Evolutionary conservation across 1,140 invertebrate genomes (phyloP).

Genomic region (Eufriesea mexicana): DNA sequence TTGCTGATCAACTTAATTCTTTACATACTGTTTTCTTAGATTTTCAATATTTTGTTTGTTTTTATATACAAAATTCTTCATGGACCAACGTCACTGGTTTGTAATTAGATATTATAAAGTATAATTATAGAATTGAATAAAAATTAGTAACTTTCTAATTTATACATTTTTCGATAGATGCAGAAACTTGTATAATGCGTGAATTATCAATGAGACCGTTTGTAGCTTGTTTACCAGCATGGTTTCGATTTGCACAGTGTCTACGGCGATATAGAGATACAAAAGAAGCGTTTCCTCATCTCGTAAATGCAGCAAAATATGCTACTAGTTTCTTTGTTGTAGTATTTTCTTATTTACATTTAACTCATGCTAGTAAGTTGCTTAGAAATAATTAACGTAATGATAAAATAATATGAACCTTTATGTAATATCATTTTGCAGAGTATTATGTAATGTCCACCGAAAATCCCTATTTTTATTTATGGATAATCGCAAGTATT

Average conservation of each 20-base stretch:
- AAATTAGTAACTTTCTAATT: constrained; percentile 26
- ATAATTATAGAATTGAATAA: not conserved
- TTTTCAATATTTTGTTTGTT: constrained; percentile 89
- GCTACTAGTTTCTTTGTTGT: constrained; percentile 91
- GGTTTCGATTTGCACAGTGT: constrained; percentile 94
- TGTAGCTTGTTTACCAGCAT: constrained; percentile 90
- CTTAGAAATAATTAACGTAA: not conserved
- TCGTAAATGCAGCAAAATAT: constrained; percentile 93
- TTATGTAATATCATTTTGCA: constrained; percentile 70
- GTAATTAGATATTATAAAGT: not conserved
- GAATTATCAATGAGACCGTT: constrained; percentile 84
- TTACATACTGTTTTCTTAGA: constrained; percentile 90
- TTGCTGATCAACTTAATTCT: constrained; percentile 95
- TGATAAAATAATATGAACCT: not conserved
- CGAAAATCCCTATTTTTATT: constrained; percentile 91
- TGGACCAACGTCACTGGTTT: constrained; percentile 73
- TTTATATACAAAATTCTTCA: constrained; percentile 83
- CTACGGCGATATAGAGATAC: constrained; percentile 88
- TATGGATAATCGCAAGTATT: constrained; percentile 89
- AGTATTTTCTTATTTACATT: constrained; percentile 85
- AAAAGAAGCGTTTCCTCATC: constrained; percentile 87
- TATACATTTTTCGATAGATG: constrained; percentile 67
- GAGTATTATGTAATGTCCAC: constrained; percentile 84
- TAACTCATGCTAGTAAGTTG: constrained; percentile 82
- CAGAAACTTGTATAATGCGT: constrained; percentile 79